A percentile compares a stretch with the other conserved stretches of the same genome.
phyloP scores from a whole-genome alignment of 1,140 invertebrate genomes.

The Tetramorium parvispinum region DNA sequence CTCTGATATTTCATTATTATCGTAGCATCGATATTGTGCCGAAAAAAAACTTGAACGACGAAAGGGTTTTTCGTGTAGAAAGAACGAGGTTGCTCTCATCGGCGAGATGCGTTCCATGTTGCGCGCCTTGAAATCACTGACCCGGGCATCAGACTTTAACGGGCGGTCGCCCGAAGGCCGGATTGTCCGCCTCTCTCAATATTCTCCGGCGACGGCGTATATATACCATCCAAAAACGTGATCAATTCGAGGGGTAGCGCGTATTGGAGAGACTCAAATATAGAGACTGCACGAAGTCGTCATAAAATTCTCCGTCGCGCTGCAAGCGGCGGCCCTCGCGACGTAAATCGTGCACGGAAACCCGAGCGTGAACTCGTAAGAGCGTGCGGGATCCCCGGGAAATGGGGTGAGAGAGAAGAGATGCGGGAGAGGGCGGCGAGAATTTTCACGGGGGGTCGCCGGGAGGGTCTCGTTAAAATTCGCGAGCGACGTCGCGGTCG shows the following conservation, averaged over 20 bases:
- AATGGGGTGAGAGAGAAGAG: background rate
- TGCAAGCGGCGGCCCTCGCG: slow-evolving; percentile 49
- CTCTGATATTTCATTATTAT: slow-evolving; percentile 24
- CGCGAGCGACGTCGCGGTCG: slow-evolving; percentile 61
- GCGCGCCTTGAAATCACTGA: slow-evolving; percentile 64
- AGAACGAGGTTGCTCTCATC: slow-evolving; percentile 22
- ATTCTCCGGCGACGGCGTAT: slow-evolving; percentile 50
- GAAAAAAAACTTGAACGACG: slow-evolving; percentile 1
- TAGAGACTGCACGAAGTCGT: slow-evolving; percentile 67
- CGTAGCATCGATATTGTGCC: slow-evolving; percentile 1
- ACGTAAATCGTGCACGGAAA: slow-evolving; percentile 70
- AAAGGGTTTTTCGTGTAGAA: background rate
- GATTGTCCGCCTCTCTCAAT: slow-evolving; percentile 56
- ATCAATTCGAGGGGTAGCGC: slow-evolving; percentile 62
- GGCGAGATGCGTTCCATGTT: slow-evolving; percentile 47
- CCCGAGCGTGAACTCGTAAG: slow-evolving; percentile 50
- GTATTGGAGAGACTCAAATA: slow-evolving; percentile 61
- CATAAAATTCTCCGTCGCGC: slow-evolving; percentile 69
- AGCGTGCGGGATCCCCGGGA: slow-evolving; percentile 8
- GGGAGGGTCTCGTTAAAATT: slow-evolving; percentile 75
- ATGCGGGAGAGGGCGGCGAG: slow-evolving; percentile 11
- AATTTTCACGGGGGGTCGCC: slow-evolving; percentile 62
- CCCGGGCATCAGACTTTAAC: slow-evolving; percentile 61
- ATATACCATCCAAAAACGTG: slow-evolving; percentile 63
- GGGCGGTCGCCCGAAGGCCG: slow-evolving; percentile 50